Conservation (phyloP, 2,113 vertebrate genomes). For the Naja naja region DNA sequence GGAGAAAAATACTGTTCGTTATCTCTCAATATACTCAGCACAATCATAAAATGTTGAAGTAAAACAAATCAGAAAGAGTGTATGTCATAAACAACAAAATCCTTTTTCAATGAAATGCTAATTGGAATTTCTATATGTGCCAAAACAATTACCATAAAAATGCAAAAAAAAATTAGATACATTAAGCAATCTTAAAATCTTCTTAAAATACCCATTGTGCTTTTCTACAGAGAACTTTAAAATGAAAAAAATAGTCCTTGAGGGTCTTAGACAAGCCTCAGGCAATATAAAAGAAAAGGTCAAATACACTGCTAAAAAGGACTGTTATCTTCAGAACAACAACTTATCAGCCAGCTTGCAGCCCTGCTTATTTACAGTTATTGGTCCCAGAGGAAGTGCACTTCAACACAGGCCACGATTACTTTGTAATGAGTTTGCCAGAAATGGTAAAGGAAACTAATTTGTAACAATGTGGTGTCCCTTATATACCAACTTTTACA, state of each 20-base stretch:
- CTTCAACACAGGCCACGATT: conserved; percentile 81
- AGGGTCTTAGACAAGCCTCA: conserved; percentile 83
- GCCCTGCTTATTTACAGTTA: conserved; percentile 90
- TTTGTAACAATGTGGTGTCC: conserved; percentile 72
- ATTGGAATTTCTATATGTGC: conserved; percentile 54
- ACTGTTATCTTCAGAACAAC: conserved; percentile 84
- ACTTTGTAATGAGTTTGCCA: conserved; percentile 89
- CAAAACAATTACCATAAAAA: conserved; percentile 62
- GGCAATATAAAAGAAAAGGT: conserved; percentile 88
- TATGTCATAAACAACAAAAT: conserved; percentile 63
- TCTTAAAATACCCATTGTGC: conserved; percentile 71
- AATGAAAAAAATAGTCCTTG: conserved; percentile 81
- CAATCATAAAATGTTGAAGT: conserved; percentile 72
- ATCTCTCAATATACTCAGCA: conserved; percentile 58
- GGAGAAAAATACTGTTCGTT: conserved; percentile 50
- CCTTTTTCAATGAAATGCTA: conserved; percentile 61
- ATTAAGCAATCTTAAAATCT: conserved; percentile 70
- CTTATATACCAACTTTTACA: conserved; percentile 66
- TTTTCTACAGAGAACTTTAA: conserved; percentile 79
- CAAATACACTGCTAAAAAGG: conserved; percentile 86
- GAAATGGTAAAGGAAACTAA: conserved; percentile 73
- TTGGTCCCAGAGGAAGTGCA: conserved; percentile 87
- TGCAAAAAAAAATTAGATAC: conserved; percentile 53
- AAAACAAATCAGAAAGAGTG: conserved; percentile 61
- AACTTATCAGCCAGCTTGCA: conserved; percentile 85